These are phyloP conservation scores for Zelleria hepariella DNA, from an alignment of 2,888 invertebrate species.

Conservation along the genomic window DNA sequence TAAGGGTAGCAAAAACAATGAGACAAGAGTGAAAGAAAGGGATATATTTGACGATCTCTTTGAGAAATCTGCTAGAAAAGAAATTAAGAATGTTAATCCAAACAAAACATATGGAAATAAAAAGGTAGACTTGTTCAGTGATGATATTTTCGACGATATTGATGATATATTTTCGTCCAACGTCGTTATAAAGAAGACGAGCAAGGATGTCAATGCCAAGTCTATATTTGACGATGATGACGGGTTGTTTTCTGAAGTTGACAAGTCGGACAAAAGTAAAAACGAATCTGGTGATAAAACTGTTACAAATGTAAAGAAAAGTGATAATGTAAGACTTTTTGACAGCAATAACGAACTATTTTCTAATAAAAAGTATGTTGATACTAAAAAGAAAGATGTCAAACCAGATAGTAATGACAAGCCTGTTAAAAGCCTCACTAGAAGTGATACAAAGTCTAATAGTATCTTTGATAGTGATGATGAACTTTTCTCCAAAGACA, in stretches of 20 bases:
- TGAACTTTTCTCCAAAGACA: conserved; percentile 12
- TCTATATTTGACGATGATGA: conserved; percentile 51
- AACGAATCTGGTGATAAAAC: conserved; percentile 16
- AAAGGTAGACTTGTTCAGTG: conserved; percentile 48
- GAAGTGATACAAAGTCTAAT: conserved; percentile 12
- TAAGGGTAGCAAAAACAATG: not conserved
- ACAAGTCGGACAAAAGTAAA: not conserved
- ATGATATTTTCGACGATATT: conserved; percentile 59
- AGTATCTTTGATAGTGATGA: conserved; percentile 16
- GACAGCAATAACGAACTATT: conserved; percentile 28
- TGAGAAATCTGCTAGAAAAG: conserved; percentile 31
- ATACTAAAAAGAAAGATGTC: conserved; percentile 10
- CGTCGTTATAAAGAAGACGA: conserved; percentile 25
- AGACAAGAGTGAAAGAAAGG: conserved; percentile 22
- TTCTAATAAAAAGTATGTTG: conserved; percentile 3
- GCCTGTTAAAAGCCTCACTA: not conserved
- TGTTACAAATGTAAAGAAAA: not conserved
- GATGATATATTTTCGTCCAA: conserved; percentile 55
- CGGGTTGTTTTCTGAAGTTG: conserved; percentile 44
- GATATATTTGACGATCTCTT: conserved; percentile 53
- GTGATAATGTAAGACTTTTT: conserved; percentile 30
- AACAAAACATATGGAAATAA: conserved; percentile 19
- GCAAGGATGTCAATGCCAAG: conserved; percentile 23
- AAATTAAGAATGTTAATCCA: conserved; percentile 15
- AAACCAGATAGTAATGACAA: not conserved